Percentiles rank a stretch among this genome's conserved stretches.
Evolutionary conservation across 1,140 invertebrate species (phyloP).

Genomic region (Brachionus koreanus): DNA sequence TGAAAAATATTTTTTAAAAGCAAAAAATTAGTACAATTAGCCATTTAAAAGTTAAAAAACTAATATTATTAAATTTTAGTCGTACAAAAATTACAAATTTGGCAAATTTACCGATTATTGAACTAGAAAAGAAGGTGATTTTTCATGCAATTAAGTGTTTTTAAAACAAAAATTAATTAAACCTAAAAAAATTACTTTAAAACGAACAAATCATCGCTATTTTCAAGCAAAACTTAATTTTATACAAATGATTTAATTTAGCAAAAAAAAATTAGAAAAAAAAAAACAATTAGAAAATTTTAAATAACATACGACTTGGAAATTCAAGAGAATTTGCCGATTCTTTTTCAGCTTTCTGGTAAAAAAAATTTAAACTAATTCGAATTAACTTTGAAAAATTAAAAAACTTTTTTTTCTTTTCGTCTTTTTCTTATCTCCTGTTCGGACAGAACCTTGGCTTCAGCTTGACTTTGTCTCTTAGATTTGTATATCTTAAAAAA

Average conservation of each 20-base stretch:
- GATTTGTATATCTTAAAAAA: slow-evolving; percentile 54
- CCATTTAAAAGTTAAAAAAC: background rate
- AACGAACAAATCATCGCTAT: slow-evolving; percentile 2
- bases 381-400: background rate
- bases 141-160: background rate
- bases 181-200: slow-evolving; percentile 1
- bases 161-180: background rate
- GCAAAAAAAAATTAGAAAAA: background rate
- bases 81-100: background rate
- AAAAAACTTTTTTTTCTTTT: slow-evolving; percentile 54
- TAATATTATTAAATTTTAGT: background rate
- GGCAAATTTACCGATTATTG: background rate
- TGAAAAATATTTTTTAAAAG: background rate
- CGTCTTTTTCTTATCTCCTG: slow-evolving; percentile 57
- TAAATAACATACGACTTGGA: slow-evolving; percentile 34
- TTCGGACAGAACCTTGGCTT: slow-evolving; percentile 58
- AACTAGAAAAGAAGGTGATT: background rate
- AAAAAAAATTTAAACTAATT: background rate
- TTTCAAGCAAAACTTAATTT: slow-evolving; percentile 35
- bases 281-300: background rate
- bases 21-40: background rate
- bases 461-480: slow-evolving; percentile 54
- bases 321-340: slow-evolving; percentile 26
- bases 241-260: slow-evolving; percentile 12
- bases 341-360: slow-evolving; percentile 33